These are phyloP conservation scores for Lophotriccus pileatus DNA, from an alignment of 2,797 vertebrate genomes.

Conservation along the genomic window DNA sequence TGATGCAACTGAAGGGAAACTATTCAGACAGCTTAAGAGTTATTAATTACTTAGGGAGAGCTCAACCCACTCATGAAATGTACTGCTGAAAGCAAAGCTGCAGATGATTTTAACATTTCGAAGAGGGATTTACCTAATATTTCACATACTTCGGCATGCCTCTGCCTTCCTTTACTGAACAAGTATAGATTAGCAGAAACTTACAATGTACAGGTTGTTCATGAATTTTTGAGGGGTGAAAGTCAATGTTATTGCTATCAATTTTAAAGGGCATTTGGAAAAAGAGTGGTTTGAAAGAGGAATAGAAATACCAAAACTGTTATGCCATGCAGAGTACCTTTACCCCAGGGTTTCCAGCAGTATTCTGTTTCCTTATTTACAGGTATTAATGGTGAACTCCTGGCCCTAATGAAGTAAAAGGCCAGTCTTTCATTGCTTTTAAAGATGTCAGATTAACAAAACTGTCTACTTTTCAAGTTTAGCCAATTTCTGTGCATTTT, in stretches of 20 bases:
- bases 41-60: constrained; percentile 56
- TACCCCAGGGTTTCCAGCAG: neutral
- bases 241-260: neutral
- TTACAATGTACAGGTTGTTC: neutral
- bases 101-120: neutral
- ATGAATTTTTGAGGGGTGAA: neutral
- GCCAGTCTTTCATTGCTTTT: neutral
- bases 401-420: neutral
- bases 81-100: neutral
- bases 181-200: neutral
- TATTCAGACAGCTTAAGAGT: constrained; percentile 67
- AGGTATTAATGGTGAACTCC: neutral
- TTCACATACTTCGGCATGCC: neutral
- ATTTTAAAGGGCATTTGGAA: neutral
- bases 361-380: neutral
- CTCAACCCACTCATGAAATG: constrained; percentile 25
- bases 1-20: constrained; percentile 67
- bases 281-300: neutral
- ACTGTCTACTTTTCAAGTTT: neutral
- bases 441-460: neutral
- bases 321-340: neutral
- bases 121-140: neutral
- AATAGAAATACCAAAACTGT: neutral
- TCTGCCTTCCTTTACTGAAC: neutral
- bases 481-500: neutral